A percentile compares a stretch with the other conserved stretches of the same genome.
phyloP scores from a whole-genome alignment of 2,113 vertebrate species.

The Tetrax tetrax region DNA sequence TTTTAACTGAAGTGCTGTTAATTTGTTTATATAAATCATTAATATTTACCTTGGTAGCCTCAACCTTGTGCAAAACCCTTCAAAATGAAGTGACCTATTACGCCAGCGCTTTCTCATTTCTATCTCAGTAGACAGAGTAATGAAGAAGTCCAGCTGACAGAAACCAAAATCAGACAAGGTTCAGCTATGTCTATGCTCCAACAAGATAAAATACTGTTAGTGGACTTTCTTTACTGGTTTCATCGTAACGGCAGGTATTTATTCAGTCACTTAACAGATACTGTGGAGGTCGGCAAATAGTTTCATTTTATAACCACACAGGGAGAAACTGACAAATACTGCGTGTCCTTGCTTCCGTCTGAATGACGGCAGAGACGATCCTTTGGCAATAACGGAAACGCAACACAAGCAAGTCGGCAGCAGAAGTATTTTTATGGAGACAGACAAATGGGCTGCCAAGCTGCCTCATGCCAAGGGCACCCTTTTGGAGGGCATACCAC shows the following conservation, averaged over 20 bases:
- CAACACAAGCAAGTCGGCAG: background rate
- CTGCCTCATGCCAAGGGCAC: background rate
- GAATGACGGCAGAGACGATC: background rate
- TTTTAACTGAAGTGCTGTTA: background rate
- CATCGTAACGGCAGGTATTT: background rate
- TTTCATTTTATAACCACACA: background rate
- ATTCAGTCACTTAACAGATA: background rate
- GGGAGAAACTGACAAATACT: background rate
- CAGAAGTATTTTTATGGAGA: background rate
- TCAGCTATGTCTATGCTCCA: background rate
- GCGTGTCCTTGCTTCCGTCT: background rate
- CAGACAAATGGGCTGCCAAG: background rate
- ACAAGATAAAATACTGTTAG: background rate
- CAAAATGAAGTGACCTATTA: background rate
- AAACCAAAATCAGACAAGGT: background rate
- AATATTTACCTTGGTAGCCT: background rate
- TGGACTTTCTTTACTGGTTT: background rate
- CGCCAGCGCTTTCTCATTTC: background rate
- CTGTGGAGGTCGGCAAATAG: background rate
- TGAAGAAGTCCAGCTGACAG: background rate
- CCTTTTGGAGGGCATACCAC: background rate
- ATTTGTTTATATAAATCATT: background rate
- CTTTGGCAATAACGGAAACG: background rate
- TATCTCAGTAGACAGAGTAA: background rate
- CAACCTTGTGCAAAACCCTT: background rate